Percentiles rank a stretch among this genome's conserved stretches.
phyloP scores from a whole-genome alignment of 2,888 invertebrate genomes.

The Pocota personata region DNA sequence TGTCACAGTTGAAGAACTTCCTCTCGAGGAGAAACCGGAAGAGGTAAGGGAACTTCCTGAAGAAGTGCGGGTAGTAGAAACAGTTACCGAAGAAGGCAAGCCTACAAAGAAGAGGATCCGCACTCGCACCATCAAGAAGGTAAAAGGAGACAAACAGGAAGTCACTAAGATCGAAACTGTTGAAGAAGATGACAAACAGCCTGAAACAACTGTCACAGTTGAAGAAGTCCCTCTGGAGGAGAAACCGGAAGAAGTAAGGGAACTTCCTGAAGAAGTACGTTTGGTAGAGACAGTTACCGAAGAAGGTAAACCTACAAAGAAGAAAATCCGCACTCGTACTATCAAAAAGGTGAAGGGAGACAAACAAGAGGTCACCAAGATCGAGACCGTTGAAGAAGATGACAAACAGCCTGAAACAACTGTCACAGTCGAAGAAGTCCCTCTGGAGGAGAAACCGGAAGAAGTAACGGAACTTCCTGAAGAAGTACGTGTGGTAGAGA shows the following conservation, averaged over 20 bases:
- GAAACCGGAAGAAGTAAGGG: conserved; percentile 1
- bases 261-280: conserved; percentile 16
- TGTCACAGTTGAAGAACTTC: conserved; percentile 8
- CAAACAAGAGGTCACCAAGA: conserved; percentile 39
- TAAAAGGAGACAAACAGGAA: conserved; percentile 15
- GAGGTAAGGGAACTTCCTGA: neutral
- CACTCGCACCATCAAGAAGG: conserved; percentile 7
- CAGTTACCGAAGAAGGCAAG: neutral
- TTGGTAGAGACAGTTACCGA: neutral
- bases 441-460: conserved; percentile 18
- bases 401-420: conserved; percentile 22
- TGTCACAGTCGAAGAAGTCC: conserved; percentile 20
- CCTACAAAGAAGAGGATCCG: conserved; percentile 4
- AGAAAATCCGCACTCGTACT: conserved; percentile 15
- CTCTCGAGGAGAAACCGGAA: neutral
- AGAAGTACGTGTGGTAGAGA: conserved; percentile 6
- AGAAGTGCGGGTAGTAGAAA: neutral
- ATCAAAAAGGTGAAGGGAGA: conserved; percentile 34
- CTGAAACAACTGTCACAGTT: conserved; percentile 21
- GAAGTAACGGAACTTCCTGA: conserved; percentile 11
- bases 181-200: conserved; percentile 75
- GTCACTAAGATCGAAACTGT: conserved; percentile 17
- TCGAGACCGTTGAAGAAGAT: conserved; percentile 26
- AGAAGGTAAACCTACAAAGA: conserved; percentile 14
- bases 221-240: conserved; percentile 8